Conservation (phyloP, 2,113 vertebrate genomes). For the Mormoops blainvillei region DNA sequence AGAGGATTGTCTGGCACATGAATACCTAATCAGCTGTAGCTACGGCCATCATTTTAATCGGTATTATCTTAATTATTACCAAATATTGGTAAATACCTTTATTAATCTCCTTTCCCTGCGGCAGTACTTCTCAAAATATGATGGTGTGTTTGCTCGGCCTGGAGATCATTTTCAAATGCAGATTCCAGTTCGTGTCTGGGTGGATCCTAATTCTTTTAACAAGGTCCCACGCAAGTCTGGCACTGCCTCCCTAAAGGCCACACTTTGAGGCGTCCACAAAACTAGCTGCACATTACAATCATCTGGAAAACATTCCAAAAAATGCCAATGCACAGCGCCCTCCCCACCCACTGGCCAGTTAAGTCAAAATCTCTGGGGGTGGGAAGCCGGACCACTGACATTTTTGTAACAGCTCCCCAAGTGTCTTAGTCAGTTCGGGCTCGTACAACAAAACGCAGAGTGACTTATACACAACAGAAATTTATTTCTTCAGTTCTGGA, state of each 20-base stretch:
- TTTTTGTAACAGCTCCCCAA: neutral
- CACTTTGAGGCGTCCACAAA: neutral
- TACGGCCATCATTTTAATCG: neutral
- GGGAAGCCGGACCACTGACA: neutral
- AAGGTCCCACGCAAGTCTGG: neutral
- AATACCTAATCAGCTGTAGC: neutral
- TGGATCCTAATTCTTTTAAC: neutral
- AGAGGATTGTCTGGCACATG: neutral
- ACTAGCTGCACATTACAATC: neutral
- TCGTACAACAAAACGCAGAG: neutral
- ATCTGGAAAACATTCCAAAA: neutral
- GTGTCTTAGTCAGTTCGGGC: neutral
- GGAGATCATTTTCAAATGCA: neutral
- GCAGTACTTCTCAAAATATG: neutral
- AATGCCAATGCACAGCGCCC: neutral
- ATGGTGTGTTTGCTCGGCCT: neutral
- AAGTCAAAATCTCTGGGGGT: neutral
- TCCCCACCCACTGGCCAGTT: neutral
- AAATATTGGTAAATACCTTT: neutral
- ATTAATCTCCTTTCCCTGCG: neutral
- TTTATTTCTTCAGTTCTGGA: neutral
- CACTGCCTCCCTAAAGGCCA: neutral
- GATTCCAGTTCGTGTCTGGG: neutral
- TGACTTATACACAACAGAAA: neutral
- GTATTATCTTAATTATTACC: neutral